Conservation (phyloP, 64 coral and sea anemone genomes). For the Porites lutea region DNA sequence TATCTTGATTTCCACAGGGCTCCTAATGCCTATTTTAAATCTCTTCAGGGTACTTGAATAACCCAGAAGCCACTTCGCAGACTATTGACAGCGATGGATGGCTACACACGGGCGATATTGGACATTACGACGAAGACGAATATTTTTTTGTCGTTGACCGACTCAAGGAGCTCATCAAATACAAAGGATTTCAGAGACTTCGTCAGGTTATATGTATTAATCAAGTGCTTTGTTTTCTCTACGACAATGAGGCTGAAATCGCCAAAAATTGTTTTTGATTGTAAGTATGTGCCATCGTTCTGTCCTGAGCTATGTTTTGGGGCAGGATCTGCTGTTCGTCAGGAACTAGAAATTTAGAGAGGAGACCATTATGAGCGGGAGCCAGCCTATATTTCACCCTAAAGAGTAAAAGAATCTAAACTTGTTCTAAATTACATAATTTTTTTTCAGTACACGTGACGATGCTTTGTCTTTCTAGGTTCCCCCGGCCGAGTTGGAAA, state of each 20-base stretch:
- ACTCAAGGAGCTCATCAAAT: conserved; percentile 94
- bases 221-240: too few relatives aligned
- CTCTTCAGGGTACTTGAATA: conserved; percentile 87
- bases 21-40: not conserved
- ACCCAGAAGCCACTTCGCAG: conserved; percentile 72
- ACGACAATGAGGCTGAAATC: too few relatives aligned
- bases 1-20: not conserved
- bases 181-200: conserved; percentile 84
- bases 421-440: too few relatives aligned
- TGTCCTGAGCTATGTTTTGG: too few relatives aligned
- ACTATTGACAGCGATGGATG: conserved; percentile 76
- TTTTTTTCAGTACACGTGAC: not conserved
- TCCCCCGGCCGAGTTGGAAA: conserved; percentile 71
- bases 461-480: not conserved
- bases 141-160: conserved; percentile 84
- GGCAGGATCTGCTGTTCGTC: too few relatives aligned
- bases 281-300: too few relatives aligned
- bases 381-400: too few relatives aligned
- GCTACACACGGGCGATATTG: conserved; percentile 89
- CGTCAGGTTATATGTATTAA: too few relatives aligned
- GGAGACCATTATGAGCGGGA: too few relatives aligned
- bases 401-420: too few relatives aligned
- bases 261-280: too few relatives aligned
- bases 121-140: conserved; percentile 85
- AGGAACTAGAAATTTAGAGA: too few relatives aligned